phyloP scores from a whole-genome alignment of 2,797 vertebrate species.

The Danio jaintianensis region DNA sequence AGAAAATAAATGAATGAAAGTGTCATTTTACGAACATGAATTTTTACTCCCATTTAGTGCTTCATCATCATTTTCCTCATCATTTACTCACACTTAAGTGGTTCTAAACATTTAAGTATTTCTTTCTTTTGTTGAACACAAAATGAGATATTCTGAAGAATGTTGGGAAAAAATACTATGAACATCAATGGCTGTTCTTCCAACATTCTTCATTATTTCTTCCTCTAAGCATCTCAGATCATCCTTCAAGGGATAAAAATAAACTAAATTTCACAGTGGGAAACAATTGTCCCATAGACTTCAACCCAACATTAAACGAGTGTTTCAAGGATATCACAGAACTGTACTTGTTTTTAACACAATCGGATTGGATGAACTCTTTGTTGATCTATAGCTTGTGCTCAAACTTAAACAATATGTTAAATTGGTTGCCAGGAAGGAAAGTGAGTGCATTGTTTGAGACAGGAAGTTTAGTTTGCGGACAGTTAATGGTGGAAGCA shows the following conservation, averaged over 20 bases:
- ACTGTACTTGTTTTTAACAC: background rate
- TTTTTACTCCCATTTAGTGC: too few relatives aligned
- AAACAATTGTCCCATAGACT: background rate
- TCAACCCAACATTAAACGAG: background rate
- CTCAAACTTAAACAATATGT: conserved; percentile 4
- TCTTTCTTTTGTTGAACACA: too few relatives aligned
- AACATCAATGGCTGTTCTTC: too few relatives aligned
- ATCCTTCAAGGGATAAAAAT: background rate
- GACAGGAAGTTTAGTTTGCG: conserved; percentile 63
- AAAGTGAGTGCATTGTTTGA: conserved; percentile 66
- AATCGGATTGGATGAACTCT: background rate
- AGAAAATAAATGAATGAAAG: too few relatives aligned
- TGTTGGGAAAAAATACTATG: too few relatives aligned
- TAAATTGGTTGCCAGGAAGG: conserved; percentile 37
- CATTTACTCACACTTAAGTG: too few relatives aligned
- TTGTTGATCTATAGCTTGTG: background rate
- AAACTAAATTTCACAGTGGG: background rate
- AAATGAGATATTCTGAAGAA: too few relatives aligned
- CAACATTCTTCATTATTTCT: too few relatives aligned
- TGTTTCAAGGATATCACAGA: conserved; percentile 13
- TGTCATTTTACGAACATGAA: too few relatives aligned
- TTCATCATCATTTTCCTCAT: too few relatives aligned
- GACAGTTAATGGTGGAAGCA: conserved; percentile 36
- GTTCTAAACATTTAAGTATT: too few relatives aligned
- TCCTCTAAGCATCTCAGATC: background rate